Percentiles rank a stretch among this genome's conserved stretches.
These are phyloP conservation scores for Monomorium pharaonis DNA, from an alignment of 1,140 invertebrate genomes.

Conservation along the genomic window DNA sequence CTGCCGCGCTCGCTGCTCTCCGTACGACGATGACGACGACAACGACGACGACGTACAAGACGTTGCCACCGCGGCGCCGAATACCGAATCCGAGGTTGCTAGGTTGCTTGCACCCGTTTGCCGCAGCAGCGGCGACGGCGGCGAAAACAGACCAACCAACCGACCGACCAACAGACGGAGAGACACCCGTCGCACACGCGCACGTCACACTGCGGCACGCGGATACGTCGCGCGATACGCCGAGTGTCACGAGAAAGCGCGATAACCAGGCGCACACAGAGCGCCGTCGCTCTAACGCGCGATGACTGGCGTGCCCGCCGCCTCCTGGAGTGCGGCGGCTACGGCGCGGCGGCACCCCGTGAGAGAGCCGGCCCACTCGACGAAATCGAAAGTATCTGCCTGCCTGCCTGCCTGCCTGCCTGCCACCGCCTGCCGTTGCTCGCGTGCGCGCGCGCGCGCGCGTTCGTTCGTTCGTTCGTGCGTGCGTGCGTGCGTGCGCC, in stretches of 20 bases:
- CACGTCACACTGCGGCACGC: conserved; percentile 10
- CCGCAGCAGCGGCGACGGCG: too few relatives aligned
- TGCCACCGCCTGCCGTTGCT: conserved; percentile 8
- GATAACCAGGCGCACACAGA: conserved; percentile 1
- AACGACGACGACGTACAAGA: too few relatives aligned
- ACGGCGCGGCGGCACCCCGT: conserved; percentile 40
- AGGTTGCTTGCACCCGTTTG: too few relatives aligned
- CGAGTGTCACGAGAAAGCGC: not conserved
- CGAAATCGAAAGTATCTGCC: conserved; percentile 72
- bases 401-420: too few relatives aligned
- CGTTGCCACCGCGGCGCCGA: too few relatives aligned
- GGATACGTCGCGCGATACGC: not conserved
- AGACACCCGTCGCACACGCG: not conserved
- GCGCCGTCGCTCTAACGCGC: conserved; percentile 50
- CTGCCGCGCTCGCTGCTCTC: conserved; percentile 3
- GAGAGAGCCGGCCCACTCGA: conserved; percentile 46
- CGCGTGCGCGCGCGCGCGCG: conserved; percentile 52
- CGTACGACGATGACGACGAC: too few relatives aligned
- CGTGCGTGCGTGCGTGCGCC: conserved; percentile 13
- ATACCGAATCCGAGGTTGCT: too few relatives aligned
- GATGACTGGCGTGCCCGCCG: conserved; percentile 47
- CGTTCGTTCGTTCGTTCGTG: not conserved
- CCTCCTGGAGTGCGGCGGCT: conserved; percentile 31
- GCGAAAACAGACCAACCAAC: too few relatives aligned
- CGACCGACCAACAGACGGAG: not conserved